A percentile compares a stretch with the other conserved stretches of the same genome.
phyloP scores from a whole-genome alignment of 2,888 invertebrate species.

The Drosophila flavopinicola region DNA sequence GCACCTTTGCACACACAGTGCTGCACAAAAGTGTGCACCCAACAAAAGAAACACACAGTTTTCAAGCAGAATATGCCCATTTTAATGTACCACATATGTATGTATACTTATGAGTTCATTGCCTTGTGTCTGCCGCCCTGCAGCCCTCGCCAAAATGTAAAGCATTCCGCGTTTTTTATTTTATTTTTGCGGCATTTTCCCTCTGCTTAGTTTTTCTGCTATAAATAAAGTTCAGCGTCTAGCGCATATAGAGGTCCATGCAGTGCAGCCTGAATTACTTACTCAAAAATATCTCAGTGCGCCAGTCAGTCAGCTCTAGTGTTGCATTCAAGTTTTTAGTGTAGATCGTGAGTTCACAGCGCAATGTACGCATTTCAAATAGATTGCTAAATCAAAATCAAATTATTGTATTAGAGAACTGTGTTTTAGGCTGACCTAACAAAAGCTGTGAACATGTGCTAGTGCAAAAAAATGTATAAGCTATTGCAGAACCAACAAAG shows the following conservation, averaged over 20 bases:
- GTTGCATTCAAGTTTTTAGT: slow-evolving; percentile 49
- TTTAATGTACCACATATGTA: slow-evolving; percentile 32
- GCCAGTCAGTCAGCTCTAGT: slow-evolving; percentile 29
- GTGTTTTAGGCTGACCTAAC: slow-evolving; percentile 11
- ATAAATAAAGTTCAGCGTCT: slow-evolving; percentile 55
- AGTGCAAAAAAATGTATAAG: not conserved
- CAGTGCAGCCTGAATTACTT: slow-evolving; percentile 57
- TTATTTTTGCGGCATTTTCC: slow-evolving; percentile 33
- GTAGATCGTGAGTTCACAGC: slow-evolving; percentile 53
- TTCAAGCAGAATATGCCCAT: slow-evolving; percentile 62
- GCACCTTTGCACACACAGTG: slow-evolving; percentile 55
- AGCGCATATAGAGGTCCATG: slow-evolving; percentile 52
- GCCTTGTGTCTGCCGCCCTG: slow-evolving; percentile 64
- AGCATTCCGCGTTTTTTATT: slow-evolving; percentile 20
- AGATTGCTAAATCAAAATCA: slow-evolving; percentile 20
- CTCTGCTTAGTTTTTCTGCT: slow-evolving; percentile 36
- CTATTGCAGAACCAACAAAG: not conserved
- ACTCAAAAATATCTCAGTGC: slow-evolving; percentile 58
- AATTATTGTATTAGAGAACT: slow-evolving; percentile 14
- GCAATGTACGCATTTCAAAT: slow-evolving; percentile 39
- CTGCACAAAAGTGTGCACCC: slow-evolving; percentile 44
- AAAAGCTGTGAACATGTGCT: slow-evolving; percentile 6
- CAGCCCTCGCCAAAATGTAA: slow-evolving; percentile 41
- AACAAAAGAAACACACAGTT: slow-evolving; percentile 33
- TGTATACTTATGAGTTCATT: slow-evolving; percentile 66